A percentile compares a stretch with the other conserved stretches of the same genome.
Evolutionary conservation across 2,888 invertebrate genomes (phyloP).

Genomic region (Lepidochitona cinerea): DNA sequence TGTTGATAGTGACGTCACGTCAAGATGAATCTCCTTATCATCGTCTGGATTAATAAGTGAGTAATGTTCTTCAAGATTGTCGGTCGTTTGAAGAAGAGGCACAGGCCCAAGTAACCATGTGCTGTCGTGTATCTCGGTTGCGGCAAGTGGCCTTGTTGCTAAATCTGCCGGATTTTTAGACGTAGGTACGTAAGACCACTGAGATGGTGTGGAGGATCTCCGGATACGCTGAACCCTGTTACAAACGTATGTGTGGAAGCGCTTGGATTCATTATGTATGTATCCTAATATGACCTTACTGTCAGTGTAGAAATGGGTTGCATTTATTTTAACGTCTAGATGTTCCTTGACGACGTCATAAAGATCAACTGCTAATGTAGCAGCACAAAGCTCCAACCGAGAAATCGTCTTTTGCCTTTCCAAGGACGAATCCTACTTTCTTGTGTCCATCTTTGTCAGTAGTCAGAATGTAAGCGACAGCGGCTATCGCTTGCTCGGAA

Average conservation of each 20-base stretch:
- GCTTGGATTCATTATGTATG: neutral
- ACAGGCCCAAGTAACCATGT: too few relatives aligned
- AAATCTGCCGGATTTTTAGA: constrained; percentile 18
- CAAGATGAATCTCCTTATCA: too few relatives aligned
- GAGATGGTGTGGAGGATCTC: neutral
- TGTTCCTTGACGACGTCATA: neutral
- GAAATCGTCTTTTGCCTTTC: constrained; percentile 23
- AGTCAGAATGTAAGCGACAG: too few relatives aligned
- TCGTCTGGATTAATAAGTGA: too few relatives aligned
- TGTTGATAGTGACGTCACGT: too few relatives aligned
- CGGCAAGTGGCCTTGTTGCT: too few relatives aligned
- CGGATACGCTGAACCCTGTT: constrained; percentile 18
- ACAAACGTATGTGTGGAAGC: constrained; percentile 22
- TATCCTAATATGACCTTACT: too few relatives aligned
- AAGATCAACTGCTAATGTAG: constrained; percentile 11
- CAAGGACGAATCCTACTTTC: constrained; percentile 6
- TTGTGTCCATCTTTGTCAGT: too few relatives aligned
- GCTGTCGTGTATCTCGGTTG: too few relatives aligned
- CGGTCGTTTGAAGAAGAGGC: too few relatives aligned
- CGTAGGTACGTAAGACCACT: constrained; percentile 22
- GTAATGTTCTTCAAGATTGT: too few relatives aligned
- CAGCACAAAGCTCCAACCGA: constrained; percentile 18
- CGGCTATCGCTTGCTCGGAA: too few relatives aligned
- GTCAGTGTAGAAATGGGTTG: neutral
- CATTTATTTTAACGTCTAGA: neutral